These are phyloP conservation scores for Zenarchopterus dispar DNA, from an alignment of 2,797 vertebrate species.

Conservation along the genomic window DNA sequence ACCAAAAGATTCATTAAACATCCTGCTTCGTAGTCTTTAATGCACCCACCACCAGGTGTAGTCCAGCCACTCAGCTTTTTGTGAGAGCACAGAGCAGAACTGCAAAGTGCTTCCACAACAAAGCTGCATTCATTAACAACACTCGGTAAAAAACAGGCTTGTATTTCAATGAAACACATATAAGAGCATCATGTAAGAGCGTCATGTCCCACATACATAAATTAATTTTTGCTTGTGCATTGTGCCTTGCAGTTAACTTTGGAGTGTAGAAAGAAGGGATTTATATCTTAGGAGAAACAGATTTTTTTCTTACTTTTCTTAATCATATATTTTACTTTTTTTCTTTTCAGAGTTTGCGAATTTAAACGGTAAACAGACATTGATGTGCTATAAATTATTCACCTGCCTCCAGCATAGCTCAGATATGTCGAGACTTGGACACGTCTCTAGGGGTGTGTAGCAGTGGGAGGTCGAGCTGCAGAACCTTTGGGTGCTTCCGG, in stretches of 20 bases:
- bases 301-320: not conserved
- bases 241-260: not conserved
- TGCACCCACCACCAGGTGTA: not conserved
- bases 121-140: slow-evolving; percentile 14
- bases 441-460: no score
- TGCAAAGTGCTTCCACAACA: slow-evolving; percentile 30
- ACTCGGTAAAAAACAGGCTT: slow-evolving; percentile 13
- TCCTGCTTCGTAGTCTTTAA: not conserved
- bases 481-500: no score
- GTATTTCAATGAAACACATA: slow-evolving; percentile 8
- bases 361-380: no score
- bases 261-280: not conserved
- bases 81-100: slow-evolving; percentile 3
- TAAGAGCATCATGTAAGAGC: slow-evolving; percentile 9
- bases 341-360: no score
- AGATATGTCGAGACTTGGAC: no score
- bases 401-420: no score
- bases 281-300: not conserved
- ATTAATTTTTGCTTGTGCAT: not conserved
- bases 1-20: not conserved
- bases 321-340: not conserved
- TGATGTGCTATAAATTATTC: no score
- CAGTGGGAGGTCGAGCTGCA: no score
- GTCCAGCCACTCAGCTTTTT: slow-evolving; percentile 9
- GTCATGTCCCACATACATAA: slow-evolving; percentile 13